These are phyloP conservation scores for Microcebus jonahi DNA, from an alignment of 2,113 vertebrate genomes.

Conservation along the genomic window DNA sequence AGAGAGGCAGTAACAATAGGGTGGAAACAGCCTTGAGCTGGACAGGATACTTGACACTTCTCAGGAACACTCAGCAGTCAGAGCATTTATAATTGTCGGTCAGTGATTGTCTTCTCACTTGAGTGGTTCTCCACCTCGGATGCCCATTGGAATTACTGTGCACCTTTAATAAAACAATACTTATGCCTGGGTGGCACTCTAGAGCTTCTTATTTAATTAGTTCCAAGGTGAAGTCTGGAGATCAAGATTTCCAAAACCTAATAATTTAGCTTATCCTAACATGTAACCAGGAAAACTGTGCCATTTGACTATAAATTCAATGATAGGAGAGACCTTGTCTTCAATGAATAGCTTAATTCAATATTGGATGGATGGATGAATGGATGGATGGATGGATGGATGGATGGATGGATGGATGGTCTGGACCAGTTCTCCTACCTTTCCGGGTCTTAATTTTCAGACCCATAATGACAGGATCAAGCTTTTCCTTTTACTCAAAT, in stretches of 20 bases:
- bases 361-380: neutral
- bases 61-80: neutral
- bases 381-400: neutral
- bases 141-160: neutral
- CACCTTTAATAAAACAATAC: neutral
- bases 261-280: neutral
- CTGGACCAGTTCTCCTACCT: neutral
- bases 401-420: neutral
- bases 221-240: neutral
- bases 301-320: neutral
- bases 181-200: neutral
- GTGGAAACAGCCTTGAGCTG: neutral
- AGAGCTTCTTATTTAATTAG: neutral
- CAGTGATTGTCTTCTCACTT: neutral
- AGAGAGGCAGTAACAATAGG: neutral
- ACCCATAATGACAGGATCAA: neutral
- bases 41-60: neutral
- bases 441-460: neutral
- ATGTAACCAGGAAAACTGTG: neutral
- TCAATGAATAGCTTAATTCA: neutral
- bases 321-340: neutral
- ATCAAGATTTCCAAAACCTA: neutral
- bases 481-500: neutral
- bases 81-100: neutral
- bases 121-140: neutral